Evolutionary conservation across 2,113 vertebrate species (phyloP), one percentile per base, ranked within the genome.

Genomic region (Oreochromis tanganicae): DNA sequence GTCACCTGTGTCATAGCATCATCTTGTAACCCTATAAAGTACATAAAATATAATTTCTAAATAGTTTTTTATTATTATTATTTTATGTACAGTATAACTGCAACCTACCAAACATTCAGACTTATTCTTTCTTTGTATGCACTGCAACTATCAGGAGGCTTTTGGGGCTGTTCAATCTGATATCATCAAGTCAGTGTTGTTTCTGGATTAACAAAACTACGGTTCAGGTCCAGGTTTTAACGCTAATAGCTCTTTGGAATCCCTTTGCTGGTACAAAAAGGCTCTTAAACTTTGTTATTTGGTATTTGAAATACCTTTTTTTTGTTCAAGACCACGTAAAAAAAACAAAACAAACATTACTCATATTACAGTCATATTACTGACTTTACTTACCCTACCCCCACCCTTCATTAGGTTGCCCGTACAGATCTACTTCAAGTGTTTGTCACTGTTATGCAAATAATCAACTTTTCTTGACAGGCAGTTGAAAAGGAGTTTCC

Each of bases 311-410:
- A 38, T n/a, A 38, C 3, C 1, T 66, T 41, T 3, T 38, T 68
- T 13, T 21, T 68, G 0, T 1, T 68, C 11, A 2, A 68, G 19
- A 8, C 34, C 6, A 1, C 1, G 0, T 1, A 21, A 41, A 41
- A 41, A 41, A 32, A 32, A 5, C 29, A 5, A 27, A 27, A 27
- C 27, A 27, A 36, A 38, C 10, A 68, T 68, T 41, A 43, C 38
- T 41, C 38, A 41, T 41, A 9, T 9, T 38, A 43, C 10, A 63
- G 57, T 61, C 57, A 34, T 34, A 19, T 61, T 61, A 61, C 5
- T 41, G 63, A 68, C 34, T 0, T 41, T 41, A 41, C n/a, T 41
- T 68, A 68, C 32, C 54, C 6, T 10, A 11, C 7, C 3, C 7
- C 9, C 21, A 57, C 41, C 3, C 17, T 27, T 48, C 29, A 5